A percentile compares a stretch with the other conserved stretches of the same genome.
Conservation (phyloP, 2,113 vertebrate genomes). For the Tragelaphus scriptus region DNA sequence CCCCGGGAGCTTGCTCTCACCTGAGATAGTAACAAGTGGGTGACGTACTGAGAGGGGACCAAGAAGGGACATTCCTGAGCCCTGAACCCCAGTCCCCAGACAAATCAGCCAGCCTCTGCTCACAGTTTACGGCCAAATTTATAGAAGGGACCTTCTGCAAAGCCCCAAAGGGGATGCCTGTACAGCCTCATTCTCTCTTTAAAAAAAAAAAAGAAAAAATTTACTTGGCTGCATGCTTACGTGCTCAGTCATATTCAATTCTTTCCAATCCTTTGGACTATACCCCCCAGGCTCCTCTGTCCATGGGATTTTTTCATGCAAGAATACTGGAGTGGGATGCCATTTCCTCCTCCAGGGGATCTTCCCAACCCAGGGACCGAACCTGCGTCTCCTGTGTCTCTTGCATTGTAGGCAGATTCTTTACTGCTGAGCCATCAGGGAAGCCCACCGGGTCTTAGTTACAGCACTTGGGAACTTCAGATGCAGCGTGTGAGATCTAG, state of each 20-base stretch:
- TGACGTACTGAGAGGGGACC: background rate
- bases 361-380: background rate
- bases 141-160: background rate
- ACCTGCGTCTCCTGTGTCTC: background rate
- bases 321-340: background rate
- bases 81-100: background rate
- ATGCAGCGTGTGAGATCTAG: background rate
- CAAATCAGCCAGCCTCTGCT: background rate
- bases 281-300: background rate
- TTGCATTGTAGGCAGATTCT: background rate
- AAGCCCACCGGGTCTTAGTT: background rate
- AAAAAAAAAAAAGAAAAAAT: background rate
- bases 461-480: background rate
- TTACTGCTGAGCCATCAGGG: background rate
- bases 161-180: background rate
- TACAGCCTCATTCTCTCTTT: background rate
- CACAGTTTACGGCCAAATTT: background rate
- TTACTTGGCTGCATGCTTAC: background rate
- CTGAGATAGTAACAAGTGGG: background rate
- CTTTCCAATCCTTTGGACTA: background rate
- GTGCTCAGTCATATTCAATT: rapidly evolving
- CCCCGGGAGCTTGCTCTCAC: background rate
- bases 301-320: background rate
- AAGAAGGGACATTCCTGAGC: background rate
- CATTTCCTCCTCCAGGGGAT: background rate